Percentiles rank a stretch among this genome's conserved stretches.
phyloP scores from a whole-genome alignment of 2,113 vertebrate species.

The Pseudolaguvia tuberculata region DNA sequence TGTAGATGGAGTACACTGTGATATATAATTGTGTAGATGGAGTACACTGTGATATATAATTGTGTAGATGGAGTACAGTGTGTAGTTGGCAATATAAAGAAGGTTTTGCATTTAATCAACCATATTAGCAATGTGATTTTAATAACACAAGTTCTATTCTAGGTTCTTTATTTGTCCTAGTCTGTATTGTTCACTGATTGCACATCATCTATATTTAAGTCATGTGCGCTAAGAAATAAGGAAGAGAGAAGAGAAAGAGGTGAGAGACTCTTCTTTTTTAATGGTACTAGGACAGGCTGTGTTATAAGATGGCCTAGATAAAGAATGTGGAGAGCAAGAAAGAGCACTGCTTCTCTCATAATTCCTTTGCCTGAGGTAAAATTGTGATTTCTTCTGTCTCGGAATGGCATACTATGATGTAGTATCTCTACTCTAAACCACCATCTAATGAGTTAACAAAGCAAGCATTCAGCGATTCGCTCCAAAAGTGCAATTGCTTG shows the following conservation, averaged over 20 bases:
- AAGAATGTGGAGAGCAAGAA: conserved; percentile 7
- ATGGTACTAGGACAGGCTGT: conserved; percentile 9
- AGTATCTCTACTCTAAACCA: background rate
- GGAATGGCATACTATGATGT: conserved; percentile 6
- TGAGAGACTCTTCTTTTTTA: conserved; percentile 2
- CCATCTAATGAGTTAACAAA: conserved; percentile 19
- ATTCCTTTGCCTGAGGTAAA: conserved; percentile 25
- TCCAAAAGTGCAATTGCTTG: conserved; percentile 16
- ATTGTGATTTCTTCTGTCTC: conserved; percentile 20
- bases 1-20: background rate
- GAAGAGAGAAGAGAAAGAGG: background rate
- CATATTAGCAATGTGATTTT: background rate
- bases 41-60: too few relatives aligned
- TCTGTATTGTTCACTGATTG: background rate
- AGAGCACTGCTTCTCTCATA: conserved; percentile 22
- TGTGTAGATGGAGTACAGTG: background rate
- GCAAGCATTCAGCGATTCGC: background rate
- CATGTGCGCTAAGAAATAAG: background rate
- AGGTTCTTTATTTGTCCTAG: background rate
- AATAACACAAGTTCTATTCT: background rate
- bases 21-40: too few relatives aligned
- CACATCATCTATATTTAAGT: background rate
- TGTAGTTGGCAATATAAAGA: background rate
- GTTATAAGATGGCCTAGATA: conserved; percentile 45
- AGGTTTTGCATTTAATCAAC: background rate